Percentiles rank a stretch among this genome's conserved stretches.
Conservation (phyloP, 23 tunicate genomes). For the Trididemnum clinides region DNA sequence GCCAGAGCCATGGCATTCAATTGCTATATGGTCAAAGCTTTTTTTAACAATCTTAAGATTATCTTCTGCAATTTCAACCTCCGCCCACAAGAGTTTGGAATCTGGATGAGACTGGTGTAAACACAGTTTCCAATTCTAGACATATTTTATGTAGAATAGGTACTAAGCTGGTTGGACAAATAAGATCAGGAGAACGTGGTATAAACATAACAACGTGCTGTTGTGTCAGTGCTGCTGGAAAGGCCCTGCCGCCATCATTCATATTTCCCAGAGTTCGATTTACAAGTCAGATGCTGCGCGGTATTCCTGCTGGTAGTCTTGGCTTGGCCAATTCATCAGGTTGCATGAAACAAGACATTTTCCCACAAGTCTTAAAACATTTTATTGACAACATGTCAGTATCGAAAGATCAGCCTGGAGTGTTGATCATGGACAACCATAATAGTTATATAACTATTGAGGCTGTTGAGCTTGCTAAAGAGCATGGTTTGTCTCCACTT, state of each 20-base stretch:
- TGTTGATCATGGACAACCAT: background rate
- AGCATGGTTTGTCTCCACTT: background rate
- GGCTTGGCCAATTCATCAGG: conserved; percentile 11
- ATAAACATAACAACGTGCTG: conserved; percentile 37
- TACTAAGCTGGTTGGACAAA: conserved; percentile 39
- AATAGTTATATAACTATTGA: background rate
- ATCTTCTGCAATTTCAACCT: background rate
- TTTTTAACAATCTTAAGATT: conserved; percentile 35
- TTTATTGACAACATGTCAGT: background rate
- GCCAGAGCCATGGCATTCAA: conserved; percentile 50
- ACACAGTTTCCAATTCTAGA: conserved; percentile 19
- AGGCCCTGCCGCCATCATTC: conserved; percentile 16
- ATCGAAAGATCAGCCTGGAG: conserved; percentile 1
- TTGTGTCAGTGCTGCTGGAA: conserved; percentile 41
- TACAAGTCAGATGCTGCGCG: background rate
- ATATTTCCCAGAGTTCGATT: conserved; percentile 10
- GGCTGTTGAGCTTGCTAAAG: conserved; percentile 1
- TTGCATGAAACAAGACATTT: background rate
- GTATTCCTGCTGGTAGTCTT: conserved; percentile 1
- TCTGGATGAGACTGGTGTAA: conserved; percentile 51
- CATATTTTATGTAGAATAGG: conserved; percentile 11
- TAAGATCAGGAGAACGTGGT: conserved; percentile 41
- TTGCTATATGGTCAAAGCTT: background rate
- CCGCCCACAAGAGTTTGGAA: conserved; percentile 27
- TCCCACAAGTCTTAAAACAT: background rate